Evolutionary conservation across 2,888 invertebrate genomes (phyloP), one percentile per base, ranked within the genome.

Genomic region (Heliconius ethilla): DNA sequence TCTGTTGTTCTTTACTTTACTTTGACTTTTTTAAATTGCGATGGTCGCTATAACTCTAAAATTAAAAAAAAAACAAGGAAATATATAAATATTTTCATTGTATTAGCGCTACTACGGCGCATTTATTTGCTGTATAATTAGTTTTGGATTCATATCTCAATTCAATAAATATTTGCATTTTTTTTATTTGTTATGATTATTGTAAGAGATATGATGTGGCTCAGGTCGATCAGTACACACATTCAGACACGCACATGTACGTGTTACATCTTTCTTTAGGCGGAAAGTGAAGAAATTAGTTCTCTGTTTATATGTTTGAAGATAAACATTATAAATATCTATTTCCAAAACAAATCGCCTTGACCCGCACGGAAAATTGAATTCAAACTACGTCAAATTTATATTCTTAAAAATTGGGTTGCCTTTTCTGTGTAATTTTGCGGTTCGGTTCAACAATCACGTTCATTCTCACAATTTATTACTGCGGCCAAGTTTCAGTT

Each of bases 401-500:
- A 70, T 76, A 76, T 74, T 63, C 74, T 63, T 65, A 74, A 74
- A 74, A 74, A 65, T 74, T 40, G 45, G 62, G 74, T 63, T 59
- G 72, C 59, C 55, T 55, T 59, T 37, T 59, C 74, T 74, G 63
- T 63, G 76, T 76, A 59, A 70, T 76, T 76, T 76, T 70, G 76
- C 70, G 76, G 70, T 70, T 72, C 70, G 70, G 70, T 76, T 63
- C 70, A 70, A 70, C 63, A 70, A 70, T 76, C 76, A 76, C 76
- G 76, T 76, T 76, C 70, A 76, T 76, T 76, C 63, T 63, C 70
- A 45, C 69, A 70, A 76, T 69, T 75, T 75, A 78, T 78, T 51
- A 78, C 51, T 73, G 75, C 78, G 67, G 78, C 78, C 78, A 78
- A 78, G 70, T 75, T 75, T 75, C 51, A 78, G 70, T 78, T 70